Evolutionary conservation across 2,797 vertebrate species (phyloP), one percentile per base, ranked within the genome.

Genomic region (Hippocampus kuda): DNA sequence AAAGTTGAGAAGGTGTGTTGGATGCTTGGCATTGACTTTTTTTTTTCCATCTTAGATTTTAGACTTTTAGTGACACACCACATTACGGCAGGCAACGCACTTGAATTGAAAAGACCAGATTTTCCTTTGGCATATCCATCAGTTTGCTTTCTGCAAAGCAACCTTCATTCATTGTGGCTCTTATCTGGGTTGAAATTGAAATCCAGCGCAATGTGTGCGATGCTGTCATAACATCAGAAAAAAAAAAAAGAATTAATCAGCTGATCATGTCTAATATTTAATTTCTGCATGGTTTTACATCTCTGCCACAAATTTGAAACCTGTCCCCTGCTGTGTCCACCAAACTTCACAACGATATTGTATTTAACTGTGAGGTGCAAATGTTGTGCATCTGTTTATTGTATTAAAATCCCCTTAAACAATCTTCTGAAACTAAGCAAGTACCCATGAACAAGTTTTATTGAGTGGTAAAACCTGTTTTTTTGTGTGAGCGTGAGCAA

Each of bases 401-500:
- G 61, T 63, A 15, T 62, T 22, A 63, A 46, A 64, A 24, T 42
- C 7, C n/a, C 22, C 62, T 15, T 16, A 46, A 15, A 24, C 41
- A 64, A 63, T 38, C 60, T 41, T 62, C 34, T 38, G 30, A 42
- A 24, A n/a, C 41, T 16, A 59, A 5, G 13, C 5, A 59, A 30
- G 41, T 44, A 44, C 18, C 60, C 60, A 10, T 11, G n/a, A 63
- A 44, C n/a, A 64, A 1, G 15, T 65, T 24, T 18, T 20, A 34
- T 38, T 22, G 30, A 38, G 30, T 22, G 44, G 46, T 16, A 65
- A 53, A 46, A 75, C 70, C 9, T 27, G 2, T 70, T 71, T n/a
- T 16, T 38, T 38, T 38, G 6, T 38, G 10, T 62, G 27, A 68
- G 75, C 72, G 81, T 57, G 72, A 60, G n/a, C 42, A 66, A 68